Percentiles rank a stretch among this genome's conserved stretches.
phyloP scores from a whole-genome alignment of 2,797 vertebrate genomes.

The Enteromius mattozi region DNA sequence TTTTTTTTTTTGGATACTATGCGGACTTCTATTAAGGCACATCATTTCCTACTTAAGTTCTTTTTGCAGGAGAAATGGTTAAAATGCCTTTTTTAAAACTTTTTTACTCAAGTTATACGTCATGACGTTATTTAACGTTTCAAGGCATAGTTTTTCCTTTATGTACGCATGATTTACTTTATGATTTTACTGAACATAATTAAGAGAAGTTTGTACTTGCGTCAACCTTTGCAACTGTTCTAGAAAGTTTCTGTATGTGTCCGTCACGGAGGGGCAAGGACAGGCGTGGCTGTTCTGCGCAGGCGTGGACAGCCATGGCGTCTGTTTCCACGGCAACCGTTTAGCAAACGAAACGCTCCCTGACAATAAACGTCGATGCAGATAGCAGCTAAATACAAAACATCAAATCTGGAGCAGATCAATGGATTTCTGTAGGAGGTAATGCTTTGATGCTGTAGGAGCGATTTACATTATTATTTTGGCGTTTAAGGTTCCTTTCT shows the following conservation, averaged over 20 bases:
- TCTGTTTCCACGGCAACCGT: slow-evolving; percentile 58
- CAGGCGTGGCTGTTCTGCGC: slow-evolving; percentile 23
- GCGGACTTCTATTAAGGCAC: no score
- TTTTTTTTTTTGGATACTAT: no score
- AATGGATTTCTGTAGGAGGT: neutral
- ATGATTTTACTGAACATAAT: neutral
- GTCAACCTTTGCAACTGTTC: neutral
- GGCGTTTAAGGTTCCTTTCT: neutral
- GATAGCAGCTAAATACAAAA: neutral
- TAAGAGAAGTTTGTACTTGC: neutral
- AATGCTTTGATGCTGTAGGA: neutral
- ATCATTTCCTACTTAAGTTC: no score
- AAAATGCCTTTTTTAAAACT: neutral
- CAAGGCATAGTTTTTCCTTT: neutral
- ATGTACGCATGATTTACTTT: neutral
- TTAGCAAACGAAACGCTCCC: neutral
- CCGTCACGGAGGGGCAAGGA: neutral
- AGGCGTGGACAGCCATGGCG: neutral
- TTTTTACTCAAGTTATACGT: neutral
- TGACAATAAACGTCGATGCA: neutral
- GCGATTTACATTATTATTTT: neutral
- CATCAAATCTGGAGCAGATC: neutral
- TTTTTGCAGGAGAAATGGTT: no score
- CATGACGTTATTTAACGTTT: neutral
- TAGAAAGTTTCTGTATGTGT: no score